Base-by-base conservation (phyloP, 2,797 vertebrate genomes). In the Hozukius guyotensis region DNA sequence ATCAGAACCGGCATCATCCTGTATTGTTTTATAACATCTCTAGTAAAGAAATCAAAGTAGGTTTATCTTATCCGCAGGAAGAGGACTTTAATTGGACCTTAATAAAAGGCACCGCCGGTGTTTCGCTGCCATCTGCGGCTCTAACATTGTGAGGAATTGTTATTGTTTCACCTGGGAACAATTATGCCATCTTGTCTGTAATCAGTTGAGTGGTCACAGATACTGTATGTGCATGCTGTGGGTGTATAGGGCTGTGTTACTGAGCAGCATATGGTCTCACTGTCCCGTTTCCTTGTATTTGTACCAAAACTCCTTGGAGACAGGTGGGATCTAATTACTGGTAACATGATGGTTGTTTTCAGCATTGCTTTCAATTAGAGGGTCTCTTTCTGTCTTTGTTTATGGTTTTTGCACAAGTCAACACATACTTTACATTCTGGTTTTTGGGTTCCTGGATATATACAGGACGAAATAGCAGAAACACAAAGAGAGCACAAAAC, bases 151-250 rank as follows among this genome's bases (percentile, higher is more conserved):
- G 34, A 69, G 29, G 52, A 75, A 12, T 67, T 86, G 80, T 73
- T 82, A 77, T 86, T 86, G 75, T 87, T 85, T 88, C 85, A 89
- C 89, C 83, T 85, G 90, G 87, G 8, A 90, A 78, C 86, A 56
- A 78, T 93, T 92, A 85, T 82, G 22, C 81, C 72, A 83, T 77
- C 73, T 82, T 70, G 80, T 68, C 77, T 88, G 80, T 88, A 92
- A 92, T 89, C 83, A 87, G 83, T 4, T 38, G 75, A 84, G 72
- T 81, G 81, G 65, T 82, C 69, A 73, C 78, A 89, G 77, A 83
- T 82, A 85, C 72, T 69, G 59, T 63, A 59, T 75, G 71, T 64
- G 53, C 59, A 53, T 68, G 80, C 75, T 25, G 86, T 83, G 72
- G 72, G 78, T 75, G 80, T 61, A 7, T 5, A 74, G 71, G n/a